Base-by-base conservation (phyloP, 2,113 vertebrate genomes). In the Collichthys lucidus region DNA sequence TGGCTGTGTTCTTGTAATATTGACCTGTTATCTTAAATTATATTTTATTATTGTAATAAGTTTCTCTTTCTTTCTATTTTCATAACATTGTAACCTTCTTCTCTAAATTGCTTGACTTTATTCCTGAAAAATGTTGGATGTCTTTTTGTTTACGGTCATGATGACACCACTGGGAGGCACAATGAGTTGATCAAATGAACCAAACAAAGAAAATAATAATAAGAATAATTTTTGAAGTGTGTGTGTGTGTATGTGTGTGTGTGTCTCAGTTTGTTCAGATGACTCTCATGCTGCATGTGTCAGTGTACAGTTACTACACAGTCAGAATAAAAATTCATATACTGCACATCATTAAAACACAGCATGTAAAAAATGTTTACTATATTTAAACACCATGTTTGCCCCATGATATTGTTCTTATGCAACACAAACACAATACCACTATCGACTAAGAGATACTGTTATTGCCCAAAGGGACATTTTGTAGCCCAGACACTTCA, bases 341-440 rank as follows among this genome's bases (percentile, higher is more conserved):
- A 86, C 74, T 31, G 82, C 69, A 89, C 77, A 83, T 61, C 56
- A 86, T 56, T 77, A 63, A 76, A 83, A 86, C 55, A 80, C 66
- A 77, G 70, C 42, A 61, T 77, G 24, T 47, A 62, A 71, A 73
- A 65, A 81, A 63, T 2, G 74, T 77, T 40, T 29, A 77, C 55
- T 19, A 80, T 77, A 82, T 84, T 82, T 65, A 72, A 67, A 71
- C 76, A 79, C 74, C 74, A 59, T 64, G 65, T 85, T 81, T 74
- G 75, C 62, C 68, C 68, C 61, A 64, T 73, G 47, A 72, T 77
- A 81, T 73, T 83, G 68, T 74, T 87, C 62, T 73, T 69, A 78
- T 49, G 71, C 79, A 84, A 68, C 76, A 88, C 67, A 84, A 82
- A 79, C 71, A 85, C 86, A 74, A 70, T 31, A 84, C 60, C 77